Conservation (phyloP, 2,797 vertebrate genomes). For the Cossypha niveicapilla region DNA sequence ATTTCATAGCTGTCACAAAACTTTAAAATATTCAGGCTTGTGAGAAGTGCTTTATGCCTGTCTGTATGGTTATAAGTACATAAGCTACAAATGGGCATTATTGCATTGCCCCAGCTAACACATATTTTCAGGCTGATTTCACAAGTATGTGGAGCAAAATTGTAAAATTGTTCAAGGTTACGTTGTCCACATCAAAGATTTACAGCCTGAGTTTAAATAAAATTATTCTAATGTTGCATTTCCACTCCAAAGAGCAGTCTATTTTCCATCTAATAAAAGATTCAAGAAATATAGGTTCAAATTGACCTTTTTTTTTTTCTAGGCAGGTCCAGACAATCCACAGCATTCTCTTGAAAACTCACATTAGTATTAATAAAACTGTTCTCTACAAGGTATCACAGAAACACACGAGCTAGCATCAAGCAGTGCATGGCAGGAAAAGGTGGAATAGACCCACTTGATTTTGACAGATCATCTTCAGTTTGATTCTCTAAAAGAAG, state of each 20-base stretch:
- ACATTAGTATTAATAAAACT: not conserved
- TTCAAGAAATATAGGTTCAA: not conserved
- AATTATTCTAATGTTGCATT: slow-evolving; percentile 38
- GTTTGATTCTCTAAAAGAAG: not conserved
- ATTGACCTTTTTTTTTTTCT: not conserved
- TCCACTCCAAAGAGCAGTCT: slow-evolving; percentile 31
- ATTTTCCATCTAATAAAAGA: slow-evolving; percentile 20
- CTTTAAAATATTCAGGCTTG: slow-evolving; percentile 30
- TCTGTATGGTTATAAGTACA: not conserved
- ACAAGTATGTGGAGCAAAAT: not conserved
- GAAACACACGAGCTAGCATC: not conserved
- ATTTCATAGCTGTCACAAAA: slow-evolving; percentile 62
- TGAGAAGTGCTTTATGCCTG: slow-evolving; percentile 30
- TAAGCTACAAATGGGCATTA: slow-evolving; percentile 51
- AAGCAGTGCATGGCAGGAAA: not conserved
- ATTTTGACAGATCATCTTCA: not conserved
- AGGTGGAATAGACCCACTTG: not conserved
- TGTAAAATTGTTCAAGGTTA: slow-evolving; percentile 37
- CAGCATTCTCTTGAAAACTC: not conserved
- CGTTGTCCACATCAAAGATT: slow-evolving; percentile 42
- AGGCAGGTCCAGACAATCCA: not conserved
- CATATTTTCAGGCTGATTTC: slow-evolving; percentile 50
- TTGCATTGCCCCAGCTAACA: slow-evolving; percentile 26
- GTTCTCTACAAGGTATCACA: not conserved
- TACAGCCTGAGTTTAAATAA: slow-evolving; percentile 26